Conservation (phyloP, 2,797 vertebrate genomes). For the Tragopan temminckii region DNA sequence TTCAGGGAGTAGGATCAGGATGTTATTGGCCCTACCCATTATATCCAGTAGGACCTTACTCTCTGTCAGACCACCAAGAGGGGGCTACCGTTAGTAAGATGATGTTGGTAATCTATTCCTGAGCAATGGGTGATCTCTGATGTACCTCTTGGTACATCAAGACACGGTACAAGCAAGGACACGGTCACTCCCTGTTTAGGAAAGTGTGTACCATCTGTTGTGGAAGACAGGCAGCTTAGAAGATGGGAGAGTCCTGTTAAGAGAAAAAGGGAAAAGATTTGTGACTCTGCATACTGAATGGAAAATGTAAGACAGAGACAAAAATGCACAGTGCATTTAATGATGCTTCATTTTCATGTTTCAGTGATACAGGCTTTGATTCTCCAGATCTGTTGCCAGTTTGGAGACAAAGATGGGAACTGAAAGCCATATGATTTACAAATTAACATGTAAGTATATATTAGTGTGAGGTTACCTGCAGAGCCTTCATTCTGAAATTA, state of each 20-base stretch:
- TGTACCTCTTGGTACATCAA: not conserved
- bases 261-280: not conserved
- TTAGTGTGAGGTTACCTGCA: not conserved
- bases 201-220: not conserved
- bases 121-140: not conserved
- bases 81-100: not conserved
- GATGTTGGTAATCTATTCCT: not conserved
- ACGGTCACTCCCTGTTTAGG: not conserved
- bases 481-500: not conserved
- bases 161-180: not conserved
- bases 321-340: not conserved
- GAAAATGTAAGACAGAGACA: not conserved
- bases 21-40: fast-evolving
- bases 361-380: not conserved
- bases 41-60: not conserved
- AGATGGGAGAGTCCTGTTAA: not conserved
- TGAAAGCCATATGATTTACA: not conserved
- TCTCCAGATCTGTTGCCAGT: not conserved
- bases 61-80: not conserved
- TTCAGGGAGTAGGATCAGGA: not conserved
- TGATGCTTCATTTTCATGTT: not conserved
- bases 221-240: not conserved
- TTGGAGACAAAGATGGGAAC: not conserved
- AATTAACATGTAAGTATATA: not conserved
- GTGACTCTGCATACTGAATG: not conserved